A percentile compares a stretch with the other conserved stretches of the same genome.
Evolutionary conservation across 2,888 invertebrate genomes (phyloP).

Genomic region (Cataglyphis cursor): DNA sequence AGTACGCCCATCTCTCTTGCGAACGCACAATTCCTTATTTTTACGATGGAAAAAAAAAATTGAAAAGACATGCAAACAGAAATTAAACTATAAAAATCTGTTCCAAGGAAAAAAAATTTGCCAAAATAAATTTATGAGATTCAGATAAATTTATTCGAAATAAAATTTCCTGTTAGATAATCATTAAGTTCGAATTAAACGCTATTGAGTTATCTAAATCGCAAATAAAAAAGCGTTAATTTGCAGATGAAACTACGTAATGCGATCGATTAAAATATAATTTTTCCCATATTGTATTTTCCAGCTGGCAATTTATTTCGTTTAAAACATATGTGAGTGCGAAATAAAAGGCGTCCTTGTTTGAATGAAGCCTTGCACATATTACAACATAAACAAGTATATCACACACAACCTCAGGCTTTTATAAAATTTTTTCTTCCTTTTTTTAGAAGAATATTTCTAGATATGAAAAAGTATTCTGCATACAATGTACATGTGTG

Average conservation of each 20-base stretch:
- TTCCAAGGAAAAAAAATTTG: background rate
- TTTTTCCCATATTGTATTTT: background rate
- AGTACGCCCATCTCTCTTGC: background rate
- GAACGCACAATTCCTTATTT: background rate
- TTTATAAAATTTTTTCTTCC: constrained; percentile 19
- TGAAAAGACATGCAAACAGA: background rate
- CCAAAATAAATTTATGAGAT: background rate
- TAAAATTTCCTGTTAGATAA: background rate
- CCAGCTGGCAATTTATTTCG: background rate
- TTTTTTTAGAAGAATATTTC: background rate
- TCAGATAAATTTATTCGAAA: background rate
- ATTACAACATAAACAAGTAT: constrained; percentile 15
- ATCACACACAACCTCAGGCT: background rate
- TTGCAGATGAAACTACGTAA: constrained; percentile 10
- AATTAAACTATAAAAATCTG: background rate
- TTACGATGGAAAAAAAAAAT: background rate
- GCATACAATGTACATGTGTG: background rate
- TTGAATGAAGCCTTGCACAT: constrained; percentile 15
- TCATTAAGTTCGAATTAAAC: background rate
- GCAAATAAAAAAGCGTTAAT: background rate
- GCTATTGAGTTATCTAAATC: background rate
- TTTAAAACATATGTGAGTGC: background rate
- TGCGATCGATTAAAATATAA: background rate
- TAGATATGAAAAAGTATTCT: constrained; percentile 18
- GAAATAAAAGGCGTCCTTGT: constrained; percentile 33